These are phyloP conservation scores for Hipparchia sbordonii DNA, from an alignment of 2,888 invertebrate species.

Conservation along the genomic window DNA sequence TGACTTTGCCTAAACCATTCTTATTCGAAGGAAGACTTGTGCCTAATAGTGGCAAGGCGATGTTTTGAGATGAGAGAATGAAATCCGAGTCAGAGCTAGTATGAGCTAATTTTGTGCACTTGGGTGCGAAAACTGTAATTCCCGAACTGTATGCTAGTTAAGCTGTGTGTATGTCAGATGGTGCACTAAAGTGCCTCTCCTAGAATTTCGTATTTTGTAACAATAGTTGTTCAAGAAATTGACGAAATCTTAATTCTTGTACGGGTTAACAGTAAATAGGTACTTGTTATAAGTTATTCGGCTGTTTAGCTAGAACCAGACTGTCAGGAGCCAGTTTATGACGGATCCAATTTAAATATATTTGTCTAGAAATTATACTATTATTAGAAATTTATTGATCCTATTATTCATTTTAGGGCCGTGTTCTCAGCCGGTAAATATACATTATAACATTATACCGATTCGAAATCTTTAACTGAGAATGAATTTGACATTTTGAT, in stretches of 20 bases:
- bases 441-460: too few relatives aligned
- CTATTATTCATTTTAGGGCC: background rate
- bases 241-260: slow-evolving; percentile 4
- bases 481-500: too few relatives aligned
- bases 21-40: too few relatives aligned
- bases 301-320: background rate
- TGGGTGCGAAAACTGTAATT: background rate
- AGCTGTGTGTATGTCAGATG: background rate
- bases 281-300: background rate
- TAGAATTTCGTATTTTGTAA: slow-evolving; percentile 19
- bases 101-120: too few relatives aligned
- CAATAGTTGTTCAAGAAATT: slow-evolving; percentile 11
- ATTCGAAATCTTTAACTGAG: too few relatives aligned
- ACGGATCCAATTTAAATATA: background rate
- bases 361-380: background rate
- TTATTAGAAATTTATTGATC: background rate
- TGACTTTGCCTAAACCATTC: too few relatives aligned
- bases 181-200: slow-evolving; percentile 2
- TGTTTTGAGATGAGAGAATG: too few relatives aligned
- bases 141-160: background rate
- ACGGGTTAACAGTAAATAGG: background rate
- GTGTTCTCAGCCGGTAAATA: too few relatives aligned
- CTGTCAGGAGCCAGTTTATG: background rate
- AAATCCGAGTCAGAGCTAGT: too few relatives aligned
- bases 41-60: too few relatives aligned